Evolutionary conservation across 2,797 vertebrate species (phyloP).

Genomic region (Peromyscus melanophrys): DNA sequence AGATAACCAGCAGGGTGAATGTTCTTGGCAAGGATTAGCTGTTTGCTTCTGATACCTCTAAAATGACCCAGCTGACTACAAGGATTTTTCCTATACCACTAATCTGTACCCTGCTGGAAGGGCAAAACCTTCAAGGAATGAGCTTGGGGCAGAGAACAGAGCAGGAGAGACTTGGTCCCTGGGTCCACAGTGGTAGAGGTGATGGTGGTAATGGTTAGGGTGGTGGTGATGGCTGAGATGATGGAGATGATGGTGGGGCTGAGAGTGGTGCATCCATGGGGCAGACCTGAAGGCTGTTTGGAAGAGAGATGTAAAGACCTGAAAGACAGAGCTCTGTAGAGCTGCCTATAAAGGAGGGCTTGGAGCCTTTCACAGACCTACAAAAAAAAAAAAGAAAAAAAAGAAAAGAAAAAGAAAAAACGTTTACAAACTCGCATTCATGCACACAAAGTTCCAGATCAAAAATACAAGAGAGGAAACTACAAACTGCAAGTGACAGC

Average conservation of each 20-base stretch:
- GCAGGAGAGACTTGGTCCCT: background rate
- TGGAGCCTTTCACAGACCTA: background rate
- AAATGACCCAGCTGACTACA: constrained; percentile 31
- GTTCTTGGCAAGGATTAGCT: background rate
- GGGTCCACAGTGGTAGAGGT: accelerated
- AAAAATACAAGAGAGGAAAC: background rate
- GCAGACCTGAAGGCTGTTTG: background rate
- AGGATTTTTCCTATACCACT: background rate
- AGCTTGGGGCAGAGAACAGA: background rate
- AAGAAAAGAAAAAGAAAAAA: no score
- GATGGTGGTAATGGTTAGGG: accelerated
- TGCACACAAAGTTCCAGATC: background rate
- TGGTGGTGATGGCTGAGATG: background rate
- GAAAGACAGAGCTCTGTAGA: background rate
- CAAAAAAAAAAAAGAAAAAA: background rate
- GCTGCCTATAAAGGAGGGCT: no score
- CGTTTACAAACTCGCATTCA: background rate
- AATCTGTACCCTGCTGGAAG: background rate
- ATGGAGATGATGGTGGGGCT: no score
- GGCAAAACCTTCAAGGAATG: background rate
- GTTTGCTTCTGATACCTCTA: constrained; percentile 42
- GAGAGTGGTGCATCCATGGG: background rate
- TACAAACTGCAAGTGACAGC: background rate
- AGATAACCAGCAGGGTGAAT: background rate
- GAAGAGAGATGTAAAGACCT: background rate